phyloP scores from a whole-genome alignment of 2,797 vertebrate genomes.

The Trichosurus vulpecula region DNA sequence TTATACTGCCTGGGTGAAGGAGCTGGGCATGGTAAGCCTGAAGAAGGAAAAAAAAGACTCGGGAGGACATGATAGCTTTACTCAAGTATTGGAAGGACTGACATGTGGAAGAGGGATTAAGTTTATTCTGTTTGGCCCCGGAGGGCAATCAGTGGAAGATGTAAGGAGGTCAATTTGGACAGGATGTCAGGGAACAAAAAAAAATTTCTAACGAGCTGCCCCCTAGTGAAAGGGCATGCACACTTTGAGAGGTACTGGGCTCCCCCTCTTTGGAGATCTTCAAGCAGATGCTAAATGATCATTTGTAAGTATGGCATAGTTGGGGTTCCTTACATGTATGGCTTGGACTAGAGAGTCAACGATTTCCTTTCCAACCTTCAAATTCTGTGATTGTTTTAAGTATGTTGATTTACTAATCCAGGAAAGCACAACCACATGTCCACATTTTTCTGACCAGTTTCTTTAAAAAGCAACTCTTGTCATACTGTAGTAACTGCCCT shows the following conservation, averaged over 20 bases:
- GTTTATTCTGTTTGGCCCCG: neutral
- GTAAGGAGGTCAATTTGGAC: neutral
- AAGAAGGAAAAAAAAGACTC: neutral
- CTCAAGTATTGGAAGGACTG: neutral
- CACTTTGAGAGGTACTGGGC: neutral
- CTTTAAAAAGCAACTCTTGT: slow-evolving; percentile 31
- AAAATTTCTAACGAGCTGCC: neutral
- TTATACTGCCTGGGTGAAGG: neutral
- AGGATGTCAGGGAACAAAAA: neutral
- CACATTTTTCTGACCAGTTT: slow-evolving; percentile 32
- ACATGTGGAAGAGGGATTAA: neutral
- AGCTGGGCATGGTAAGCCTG: neutral
- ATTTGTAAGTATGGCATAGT: neutral
- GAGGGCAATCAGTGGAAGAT: neutral
- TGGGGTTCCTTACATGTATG: neutral
- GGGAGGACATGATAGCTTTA: neutral
- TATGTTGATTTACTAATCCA: neutral
- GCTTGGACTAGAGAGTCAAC: neutral
- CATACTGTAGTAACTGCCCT: slow-evolving; percentile 34
- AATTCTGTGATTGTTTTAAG: neutral
- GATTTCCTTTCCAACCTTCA: neutral
- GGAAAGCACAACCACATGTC: neutral
- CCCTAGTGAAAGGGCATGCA: neutral
- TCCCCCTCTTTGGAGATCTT: neutral
- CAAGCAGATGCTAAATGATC: neutral